Percentiles rank a stretch among this genome's conserved stretches.
Conservation (phyloP, 2,888 invertebrate species). For the Xanthia togata region DNA sequence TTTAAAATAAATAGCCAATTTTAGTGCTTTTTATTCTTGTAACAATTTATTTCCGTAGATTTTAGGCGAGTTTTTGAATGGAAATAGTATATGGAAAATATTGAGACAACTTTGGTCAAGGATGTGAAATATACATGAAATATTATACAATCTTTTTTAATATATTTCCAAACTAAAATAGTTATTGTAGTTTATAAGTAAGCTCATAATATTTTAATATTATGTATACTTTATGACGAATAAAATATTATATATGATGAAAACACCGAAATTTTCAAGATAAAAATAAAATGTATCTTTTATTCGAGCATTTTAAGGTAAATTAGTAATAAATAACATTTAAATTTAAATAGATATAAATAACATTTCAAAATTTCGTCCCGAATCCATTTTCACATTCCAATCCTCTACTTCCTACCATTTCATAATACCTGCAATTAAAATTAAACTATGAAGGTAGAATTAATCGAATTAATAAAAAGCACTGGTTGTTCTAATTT, state of each 20-base stretch:
- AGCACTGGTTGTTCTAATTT: slow-evolving; percentile 45
- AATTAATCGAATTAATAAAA: slow-evolving; percentile 32
- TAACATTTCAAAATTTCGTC: slow-evolving; percentile 16
- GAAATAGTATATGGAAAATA: slow-evolving; percentile 8
- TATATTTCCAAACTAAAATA: background rate
- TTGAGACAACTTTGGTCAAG: slow-evolving; percentile 10
- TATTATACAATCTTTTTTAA: background rate
- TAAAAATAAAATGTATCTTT: background rate
- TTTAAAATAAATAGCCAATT: slow-evolving; percentile 40
- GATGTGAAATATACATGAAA: too few species aligned
- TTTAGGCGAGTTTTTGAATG: background rate
- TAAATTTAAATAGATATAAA: slow-evolving; percentile 18
- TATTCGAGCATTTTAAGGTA: slow-evolving; percentile 27
- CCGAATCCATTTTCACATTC: slow-evolving; percentile 7
- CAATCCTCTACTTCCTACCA: background rate
- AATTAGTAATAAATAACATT: background rate
- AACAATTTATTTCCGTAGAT: background rate
- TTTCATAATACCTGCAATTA: slow-evolving; percentile 17
- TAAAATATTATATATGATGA: background rate
- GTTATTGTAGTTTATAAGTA: background rate
- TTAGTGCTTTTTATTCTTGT: slow-evolving; percentile 51
- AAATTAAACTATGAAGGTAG: slow-evolving; percentile 14
- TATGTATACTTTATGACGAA: background rate
- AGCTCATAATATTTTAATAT: slow-evolving; percentile 17
- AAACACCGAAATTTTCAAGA: background rate